A percentile compares a stretch with the other conserved stretches of the same genome.
Conservation (phyloP, 2,113 vertebrate species). For the Penelope pileata region DNA sequence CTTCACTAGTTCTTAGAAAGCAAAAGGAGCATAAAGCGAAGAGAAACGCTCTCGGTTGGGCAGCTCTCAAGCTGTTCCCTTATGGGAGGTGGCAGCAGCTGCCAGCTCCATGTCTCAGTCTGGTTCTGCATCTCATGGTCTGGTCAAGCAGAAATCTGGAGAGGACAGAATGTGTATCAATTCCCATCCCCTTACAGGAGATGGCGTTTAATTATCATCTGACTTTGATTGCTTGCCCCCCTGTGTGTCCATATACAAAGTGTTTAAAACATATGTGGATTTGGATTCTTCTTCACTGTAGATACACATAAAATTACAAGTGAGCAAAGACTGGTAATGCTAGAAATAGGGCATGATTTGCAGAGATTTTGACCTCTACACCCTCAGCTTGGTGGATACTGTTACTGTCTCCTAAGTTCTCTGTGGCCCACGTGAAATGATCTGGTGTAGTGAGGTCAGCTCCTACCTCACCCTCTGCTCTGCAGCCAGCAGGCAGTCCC, state of each 20-base stretch:
- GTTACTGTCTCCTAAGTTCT: neutral
- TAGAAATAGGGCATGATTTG: neutral
- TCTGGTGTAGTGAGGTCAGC: neutral
- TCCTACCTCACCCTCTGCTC: accelerated
- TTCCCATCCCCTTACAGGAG: neutral
- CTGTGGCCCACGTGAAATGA: neutral
- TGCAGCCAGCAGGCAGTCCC: neutral
- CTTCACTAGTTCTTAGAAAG: neutral
- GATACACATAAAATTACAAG: neutral
- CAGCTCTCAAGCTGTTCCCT: neutral
- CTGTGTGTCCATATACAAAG: neutral
- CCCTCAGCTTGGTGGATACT: neutral
- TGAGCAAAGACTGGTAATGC: neutral
- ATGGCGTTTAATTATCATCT: neutral
- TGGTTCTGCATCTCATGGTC: neutral
- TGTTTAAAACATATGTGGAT: neutral
- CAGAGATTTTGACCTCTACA: accelerated
- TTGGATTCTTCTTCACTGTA: neutral
- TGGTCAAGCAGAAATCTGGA: neutral
- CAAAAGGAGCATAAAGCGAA: neutral
- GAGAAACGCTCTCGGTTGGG: neutral
- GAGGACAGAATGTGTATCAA: neutral
- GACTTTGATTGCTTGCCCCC: neutral
- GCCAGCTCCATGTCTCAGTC: neutral
- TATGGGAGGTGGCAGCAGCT: neutral